Percentiles rank a stretch among this genome's conserved stretches.
phyloP scores from a whole-genome alignment of 2,113 vertebrate genomes.

The Gadus chalcogrammus region DNA sequence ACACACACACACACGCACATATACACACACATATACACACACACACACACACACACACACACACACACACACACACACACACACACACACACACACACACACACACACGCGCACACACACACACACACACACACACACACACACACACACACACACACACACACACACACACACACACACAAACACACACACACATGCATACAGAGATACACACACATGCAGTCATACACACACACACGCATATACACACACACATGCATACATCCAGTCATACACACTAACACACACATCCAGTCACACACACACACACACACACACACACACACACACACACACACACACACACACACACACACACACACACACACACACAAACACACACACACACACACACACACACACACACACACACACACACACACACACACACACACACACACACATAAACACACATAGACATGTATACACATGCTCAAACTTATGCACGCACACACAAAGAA shows the following conservation, averaged over 20 bases:
- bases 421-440: not conserved
- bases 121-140: not conserved
- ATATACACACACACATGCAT: no score
- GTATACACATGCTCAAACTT: not conserved
- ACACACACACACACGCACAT: not conserved
- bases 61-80: not conserved
- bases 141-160: no score
- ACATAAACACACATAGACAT: no score
- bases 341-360: not conserved
- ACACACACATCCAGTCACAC: not conserved
- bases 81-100: no score
- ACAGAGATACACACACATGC: no score
- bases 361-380: not conserved
- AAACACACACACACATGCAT: no score
- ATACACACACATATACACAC: not conserved
- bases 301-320: not conserved
- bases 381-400: not conserved
- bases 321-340: not conserved
- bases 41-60: not conserved
- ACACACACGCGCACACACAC: not conserved
- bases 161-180: no score
- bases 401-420: not conserved
- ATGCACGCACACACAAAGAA: not conserved
- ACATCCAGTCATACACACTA: not conserved
- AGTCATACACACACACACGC: no score